These are phyloP conservation scores for Unio delphinus DNA, from an alignment of 2,888 invertebrate genomes.

Conservation along the genomic window DNA sequence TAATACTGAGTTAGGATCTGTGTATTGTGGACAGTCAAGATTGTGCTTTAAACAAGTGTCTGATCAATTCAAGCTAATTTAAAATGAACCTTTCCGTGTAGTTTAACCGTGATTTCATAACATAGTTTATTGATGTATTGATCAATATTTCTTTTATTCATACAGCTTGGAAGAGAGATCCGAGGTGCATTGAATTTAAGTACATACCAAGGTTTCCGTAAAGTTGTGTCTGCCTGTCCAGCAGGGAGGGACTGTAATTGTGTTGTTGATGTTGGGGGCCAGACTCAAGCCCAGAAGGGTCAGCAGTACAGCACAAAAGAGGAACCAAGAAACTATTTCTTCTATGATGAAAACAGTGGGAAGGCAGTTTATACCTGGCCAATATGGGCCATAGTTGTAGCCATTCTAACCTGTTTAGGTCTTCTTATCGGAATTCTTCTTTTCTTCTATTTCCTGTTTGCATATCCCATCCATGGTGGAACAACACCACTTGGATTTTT, in stretches of 20 bases:
- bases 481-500: constrained; percentile 71
- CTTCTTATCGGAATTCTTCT: constrained; percentile 67
- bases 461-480: constrained; percentile 68
- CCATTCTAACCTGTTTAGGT: constrained; percentile 67
- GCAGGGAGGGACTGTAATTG: constrained; percentile 55
- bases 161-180: not conserved
- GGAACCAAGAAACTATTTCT: constrained; percentile 57
- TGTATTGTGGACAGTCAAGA: too few relatives aligned
- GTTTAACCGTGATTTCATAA: too few relatives aligned
- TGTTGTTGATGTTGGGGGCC: constrained; percentile 32
- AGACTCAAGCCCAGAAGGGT: constrained; percentile 7
- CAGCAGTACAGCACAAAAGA: constrained; percentile 26
- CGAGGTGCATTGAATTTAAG: not conserved
- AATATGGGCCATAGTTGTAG: constrained; percentile 61
- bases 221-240: constrained; percentile 31
- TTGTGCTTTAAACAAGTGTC: too few relatives aligned
- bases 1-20: too few relatives aligned
- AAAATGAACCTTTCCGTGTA: too few relatives aligned
- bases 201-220: not conserved
- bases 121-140: too few relatives aligned
- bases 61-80: too few relatives aligned
- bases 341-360: constrained; percentile 41
- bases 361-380: constrained; percentile 60
- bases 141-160: too few relatives aligned
- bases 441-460: constrained; percentile 68